A percentile compares a stretch with the other conserved stretches of the same genome.
Evolutionary conservation across 2,113 vertebrate species (phyloP).

Genomic region (Caranx ignobilis): DNA sequence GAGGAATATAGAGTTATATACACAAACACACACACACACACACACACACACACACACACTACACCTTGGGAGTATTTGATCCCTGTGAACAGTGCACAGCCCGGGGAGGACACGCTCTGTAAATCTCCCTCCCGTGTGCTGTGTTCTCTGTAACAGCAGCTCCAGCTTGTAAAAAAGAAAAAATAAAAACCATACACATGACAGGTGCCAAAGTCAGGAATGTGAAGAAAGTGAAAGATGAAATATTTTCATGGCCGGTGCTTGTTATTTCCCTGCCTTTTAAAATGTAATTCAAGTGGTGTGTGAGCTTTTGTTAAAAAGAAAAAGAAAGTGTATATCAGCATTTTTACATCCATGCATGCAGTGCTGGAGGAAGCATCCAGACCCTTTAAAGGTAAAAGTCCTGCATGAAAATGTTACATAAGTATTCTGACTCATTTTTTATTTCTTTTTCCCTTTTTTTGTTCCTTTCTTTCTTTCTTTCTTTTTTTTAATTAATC

Average conservation of each 20-base stretch:
- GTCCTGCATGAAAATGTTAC: background rate
- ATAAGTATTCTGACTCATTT: too few species aligned
- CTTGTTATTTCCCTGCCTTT: slow-evolving; percentile 13
- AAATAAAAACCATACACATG: slow-evolving; percentile 67
- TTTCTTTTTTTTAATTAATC: background rate
- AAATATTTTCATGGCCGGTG: slow-evolving; percentile 44
- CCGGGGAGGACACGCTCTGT: slow-evolving; percentile 78
- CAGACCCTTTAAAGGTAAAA: background rate
- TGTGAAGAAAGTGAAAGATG: slow-evolving; percentile 63
- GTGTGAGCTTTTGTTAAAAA: background rate
- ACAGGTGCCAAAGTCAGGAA: slow-evolving; percentile 81
- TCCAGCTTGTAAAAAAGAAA: slow-evolving; percentile 69
- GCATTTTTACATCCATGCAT: background rate
- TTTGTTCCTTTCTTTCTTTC: background rate
- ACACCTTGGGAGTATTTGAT: slow-evolving; percentile 80
- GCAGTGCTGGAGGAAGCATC: background rate
- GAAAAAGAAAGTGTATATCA: background rate
- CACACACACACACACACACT: slow-evolving; percentile 10
- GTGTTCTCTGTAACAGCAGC: slow-evolving; percentile 67
- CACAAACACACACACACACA: slow-evolving; percentile 26
- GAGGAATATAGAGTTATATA: slow-evolving; percentile 65
- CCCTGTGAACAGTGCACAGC: slow-evolving; percentile 70
- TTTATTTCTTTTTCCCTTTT: background rate
- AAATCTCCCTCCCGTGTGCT: slow-evolving; percentile 69
- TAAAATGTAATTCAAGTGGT: background rate